Evolutionary conservation across 2,888 invertebrate species (phyloP).

Genomic region (Tolmerus cingulatus): DNA sequence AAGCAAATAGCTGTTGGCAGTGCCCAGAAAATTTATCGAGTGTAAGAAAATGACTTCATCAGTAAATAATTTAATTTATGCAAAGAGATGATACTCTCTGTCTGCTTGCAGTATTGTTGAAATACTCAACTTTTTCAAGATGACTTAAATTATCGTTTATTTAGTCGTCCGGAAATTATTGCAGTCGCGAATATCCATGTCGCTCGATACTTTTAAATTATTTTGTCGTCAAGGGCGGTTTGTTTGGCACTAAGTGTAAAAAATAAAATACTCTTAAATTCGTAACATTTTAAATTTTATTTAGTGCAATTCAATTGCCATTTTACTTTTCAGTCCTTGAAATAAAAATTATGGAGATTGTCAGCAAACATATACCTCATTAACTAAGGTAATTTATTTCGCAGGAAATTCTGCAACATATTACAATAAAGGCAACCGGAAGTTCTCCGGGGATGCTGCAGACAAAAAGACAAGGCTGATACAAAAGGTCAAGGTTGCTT

Average conservation of each 20-base stretch:
- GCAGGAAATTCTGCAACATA: neutral
- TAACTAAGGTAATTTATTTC: neutral
- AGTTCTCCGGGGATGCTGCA: neutral
- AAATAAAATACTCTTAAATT: neutral
- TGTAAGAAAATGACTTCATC: conserved; percentile 10
- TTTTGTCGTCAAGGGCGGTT: neutral
- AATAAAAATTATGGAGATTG: neutral
- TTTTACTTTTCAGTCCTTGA: neutral
- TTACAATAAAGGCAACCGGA: neutral
- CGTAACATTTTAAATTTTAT: neutral
- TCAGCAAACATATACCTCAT: neutral
- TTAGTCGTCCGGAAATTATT: neutral
- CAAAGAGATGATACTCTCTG: neutral
- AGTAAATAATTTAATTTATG: conserved; percentile 30
- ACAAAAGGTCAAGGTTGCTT: neutral
- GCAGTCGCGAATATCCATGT: neutral
- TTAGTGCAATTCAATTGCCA: neutral
- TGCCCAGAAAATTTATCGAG: conserved; percentile 8
- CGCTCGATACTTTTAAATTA: neutral
- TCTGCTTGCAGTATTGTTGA: neutral
- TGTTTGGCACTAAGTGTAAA: neutral
- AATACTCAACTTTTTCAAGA: neutral
- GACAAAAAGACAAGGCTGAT: neutral
- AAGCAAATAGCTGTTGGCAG: neutral
- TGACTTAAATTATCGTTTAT: neutral